Evolutionary conservation across 2,113 vertebrate species (phyloP), one percentile per base, ranked within the genome.

Genomic region (Ariopsis seemanni): DNA sequence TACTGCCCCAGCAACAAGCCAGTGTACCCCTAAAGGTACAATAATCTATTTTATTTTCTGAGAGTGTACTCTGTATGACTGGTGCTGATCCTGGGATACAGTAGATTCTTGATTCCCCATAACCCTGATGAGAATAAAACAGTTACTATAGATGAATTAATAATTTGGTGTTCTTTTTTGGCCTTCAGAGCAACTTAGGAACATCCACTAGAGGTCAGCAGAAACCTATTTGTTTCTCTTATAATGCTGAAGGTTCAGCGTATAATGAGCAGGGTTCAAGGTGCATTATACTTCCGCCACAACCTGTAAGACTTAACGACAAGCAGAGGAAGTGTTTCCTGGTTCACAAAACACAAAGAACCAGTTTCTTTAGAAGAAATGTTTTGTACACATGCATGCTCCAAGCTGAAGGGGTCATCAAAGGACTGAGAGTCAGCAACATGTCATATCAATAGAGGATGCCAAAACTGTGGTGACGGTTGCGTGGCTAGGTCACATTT

Each of bases 171-270:
- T 14, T 1, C 42, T 7, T 71, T 34, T 71, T 71, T 42, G 15
- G 65, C 65, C 30, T 17, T 7, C 42, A 74, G 10, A 0, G 22
- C 10, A 6, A n/a, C 22, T 77, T 25, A 53, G 5, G 48, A 12
- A 14, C 50, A n/a, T 77, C 74, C 74, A 77, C 74, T n/a, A 77
- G 74, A 14, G 48, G 74, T 53, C 74, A 77, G 74, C 14, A 22
- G 53, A 77, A 52, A n/a, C 22, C 5, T 52, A 7, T 53, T 52
- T 77, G 48, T 77, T 6, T 12, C 74, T 14, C 22, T n/a, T n/a
- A 7, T 52, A 25, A 4, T 0, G 17, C 42, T 42, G 69, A 74
- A 42, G 71, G 2, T 74, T 20, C 17, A 4, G 42, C 18, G 42
- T 22, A n/a, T 77, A 14, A 52, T 5, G 9, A 50, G 72, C 20